A percentile compares a stretch with the other conserved stretches of the same genome.
phyloP scores from a whole-genome alignment of 2,113 vertebrate species.

The Microcebus lehilahytsara region DNA sequence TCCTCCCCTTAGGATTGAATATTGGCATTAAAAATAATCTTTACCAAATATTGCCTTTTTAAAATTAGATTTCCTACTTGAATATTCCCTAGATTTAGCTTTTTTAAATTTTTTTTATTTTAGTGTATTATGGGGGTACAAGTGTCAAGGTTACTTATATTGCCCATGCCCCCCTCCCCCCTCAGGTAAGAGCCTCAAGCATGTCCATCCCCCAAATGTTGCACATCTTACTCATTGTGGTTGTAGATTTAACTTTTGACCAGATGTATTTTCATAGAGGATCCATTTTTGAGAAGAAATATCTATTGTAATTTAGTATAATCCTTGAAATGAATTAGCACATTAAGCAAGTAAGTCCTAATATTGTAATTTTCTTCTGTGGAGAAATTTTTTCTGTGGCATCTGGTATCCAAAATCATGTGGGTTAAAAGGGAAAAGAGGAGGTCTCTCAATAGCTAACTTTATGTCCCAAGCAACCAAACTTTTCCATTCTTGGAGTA shows the following conservation, averaged over 20 bases:
- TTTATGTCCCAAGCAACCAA: neutral
- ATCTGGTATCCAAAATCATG: neutral
- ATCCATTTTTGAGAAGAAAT: constrained; percentile 40
- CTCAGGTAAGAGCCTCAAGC: too few species aligned
- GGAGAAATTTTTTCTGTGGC: constrained; percentile 1
- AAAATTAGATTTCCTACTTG: neutral
- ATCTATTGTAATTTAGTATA: neutral
- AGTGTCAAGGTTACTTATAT: too few species aligned
- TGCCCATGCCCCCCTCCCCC: too few species aligned
- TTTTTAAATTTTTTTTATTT: neutral
- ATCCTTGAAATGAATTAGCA: neutral
- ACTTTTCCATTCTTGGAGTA: neutral
- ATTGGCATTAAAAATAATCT: neutral
- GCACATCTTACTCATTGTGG: too few species aligned
- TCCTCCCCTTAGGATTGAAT: neutral
- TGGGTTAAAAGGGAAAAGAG: neutral
- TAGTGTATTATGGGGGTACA: too few species aligned
- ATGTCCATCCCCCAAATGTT: too few species aligned
- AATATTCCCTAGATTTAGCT: neutral
- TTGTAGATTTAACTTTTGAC: neutral
- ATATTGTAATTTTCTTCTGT: neutral
- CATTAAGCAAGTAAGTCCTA: neutral
- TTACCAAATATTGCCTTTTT: neutral
- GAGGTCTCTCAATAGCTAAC: neutral
- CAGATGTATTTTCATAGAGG: neutral